phyloP scores from a whole-genome alignment of 2,888 invertebrate species.

The Mesopsocus fuscifrons region DNA sequence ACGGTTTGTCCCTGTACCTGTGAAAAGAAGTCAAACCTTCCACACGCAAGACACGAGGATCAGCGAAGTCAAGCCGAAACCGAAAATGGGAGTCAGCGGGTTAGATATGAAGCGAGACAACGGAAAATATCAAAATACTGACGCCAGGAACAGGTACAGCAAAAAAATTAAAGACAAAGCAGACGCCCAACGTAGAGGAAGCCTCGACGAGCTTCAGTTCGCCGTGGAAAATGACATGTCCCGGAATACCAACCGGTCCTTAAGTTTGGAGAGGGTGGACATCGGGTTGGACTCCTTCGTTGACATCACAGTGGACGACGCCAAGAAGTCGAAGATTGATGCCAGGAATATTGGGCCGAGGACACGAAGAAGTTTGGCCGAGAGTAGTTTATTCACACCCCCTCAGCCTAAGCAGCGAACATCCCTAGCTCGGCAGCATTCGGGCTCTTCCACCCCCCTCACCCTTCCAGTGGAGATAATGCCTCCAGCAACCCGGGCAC shows the following conservation, averaged over 20 bases:
- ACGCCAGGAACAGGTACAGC: not conserved
- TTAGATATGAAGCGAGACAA: constrained; percentile 5
- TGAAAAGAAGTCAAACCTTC: constrained; percentile 7
- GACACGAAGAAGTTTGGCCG: constrained; percentile 1
- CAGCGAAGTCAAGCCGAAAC: constrained; percentile 3
- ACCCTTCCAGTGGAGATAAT: constrained; percentile 3
- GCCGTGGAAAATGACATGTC: constrained; percentile 21
- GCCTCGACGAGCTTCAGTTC: constrained; percentile 26
- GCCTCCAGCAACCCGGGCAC: not conserved
- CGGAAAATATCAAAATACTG: not conserved
- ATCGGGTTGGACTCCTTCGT: constrained; percentile 51
- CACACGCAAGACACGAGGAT: not conserved
- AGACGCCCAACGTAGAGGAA: constrained; percentile 20
- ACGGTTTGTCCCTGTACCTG: constrained; percentile 3
- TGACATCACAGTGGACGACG: constrained; percentile 36
- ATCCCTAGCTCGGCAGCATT: constrained; percentile 1
- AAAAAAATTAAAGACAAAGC: constrained; percentile 1
- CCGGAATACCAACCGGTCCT: constrained; percentile 25
- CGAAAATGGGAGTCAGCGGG: constrained; percentile 9
- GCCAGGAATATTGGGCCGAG: constrained; percentile 8
- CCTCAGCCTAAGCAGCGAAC: constrained; percentile 1
- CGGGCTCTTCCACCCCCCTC: constrained; percentile 2
- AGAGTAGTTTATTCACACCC: constrained; percentile 7
- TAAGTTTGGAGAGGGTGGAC: constrained; percentile 61
- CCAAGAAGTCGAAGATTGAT: constrained; percentile 13